Conservation (phyloP, 1,140 invertebrate genomes). For the Leguminivora glycinivorella region DNA sequence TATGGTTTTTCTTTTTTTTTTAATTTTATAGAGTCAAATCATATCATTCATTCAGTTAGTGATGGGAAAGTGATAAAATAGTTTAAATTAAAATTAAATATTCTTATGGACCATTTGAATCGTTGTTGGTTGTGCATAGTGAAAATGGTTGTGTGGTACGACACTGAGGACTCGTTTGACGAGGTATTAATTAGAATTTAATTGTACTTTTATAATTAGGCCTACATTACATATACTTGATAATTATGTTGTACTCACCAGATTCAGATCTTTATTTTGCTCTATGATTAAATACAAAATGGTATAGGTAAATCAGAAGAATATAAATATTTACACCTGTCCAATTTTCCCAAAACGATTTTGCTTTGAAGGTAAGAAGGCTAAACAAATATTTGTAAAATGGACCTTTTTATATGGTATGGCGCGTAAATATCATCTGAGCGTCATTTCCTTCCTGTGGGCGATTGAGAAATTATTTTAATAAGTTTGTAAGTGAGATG, state of each 20-base stretch:
- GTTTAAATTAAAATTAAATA: neutral
- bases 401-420: constrained; percentile 3
- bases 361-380: no score
- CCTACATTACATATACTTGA: neutral
- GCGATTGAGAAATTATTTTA: neutral
- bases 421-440: neutral
- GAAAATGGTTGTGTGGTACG: constrained; percentile 68
- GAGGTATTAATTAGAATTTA: constrained; percentile 39
- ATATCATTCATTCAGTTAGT: constrained; percentile 14
- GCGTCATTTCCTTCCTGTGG: neutral
- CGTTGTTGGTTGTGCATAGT: constrained; percentile 16
- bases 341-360: neutral
- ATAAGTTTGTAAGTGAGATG: neutral
- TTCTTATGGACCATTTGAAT: constrained; percentile 19
- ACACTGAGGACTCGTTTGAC: constrained; percentile 39
- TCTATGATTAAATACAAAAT: no score
- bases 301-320: no score
- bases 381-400: no score
- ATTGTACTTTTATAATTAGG: neutral
- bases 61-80: neutral
- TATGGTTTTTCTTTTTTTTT: neutral
- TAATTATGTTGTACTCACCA: no score
- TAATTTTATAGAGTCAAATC: neutral
- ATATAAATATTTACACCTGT: no score
- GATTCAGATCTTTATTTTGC: no score